Evolutionary conservation across 2,888 invertebrate genomes (phyloP).

Genomic region (Acrocera orbiculus): DNA sequence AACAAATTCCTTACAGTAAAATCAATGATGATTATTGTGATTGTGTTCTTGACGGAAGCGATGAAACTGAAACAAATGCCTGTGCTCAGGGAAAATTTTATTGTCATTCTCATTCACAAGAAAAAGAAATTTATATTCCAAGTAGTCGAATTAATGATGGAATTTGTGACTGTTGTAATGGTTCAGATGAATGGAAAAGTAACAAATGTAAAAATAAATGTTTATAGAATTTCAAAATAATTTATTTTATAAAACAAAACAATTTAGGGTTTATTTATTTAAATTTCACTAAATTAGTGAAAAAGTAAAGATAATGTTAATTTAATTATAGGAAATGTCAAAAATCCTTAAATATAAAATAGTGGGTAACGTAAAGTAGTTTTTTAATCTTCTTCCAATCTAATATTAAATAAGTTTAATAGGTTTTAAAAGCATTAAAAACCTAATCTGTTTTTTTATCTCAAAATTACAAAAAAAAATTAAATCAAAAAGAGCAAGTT

Average conservation of each 20-base stretch:
- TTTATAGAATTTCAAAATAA: neutral
- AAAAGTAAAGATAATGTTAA: no score
- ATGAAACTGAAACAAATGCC: conserved; percentile 75
- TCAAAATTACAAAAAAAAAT: no score
- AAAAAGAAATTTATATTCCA: conserved; percentile 35
- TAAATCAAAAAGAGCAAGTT: no score
- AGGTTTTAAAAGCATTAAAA: neutral
- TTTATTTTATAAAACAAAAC: no score
- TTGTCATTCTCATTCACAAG: conserved; percentile 26
- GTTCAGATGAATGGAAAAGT: conserved; percentile 61
- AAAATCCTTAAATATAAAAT: no score
- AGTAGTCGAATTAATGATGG: conserved; percentile 83
- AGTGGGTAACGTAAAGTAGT: no score
- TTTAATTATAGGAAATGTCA: no score
- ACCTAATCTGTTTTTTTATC: conserved; percentile 1
- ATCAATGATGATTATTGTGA: conserved; percentile 80
- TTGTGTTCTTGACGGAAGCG: conserved; percentile 54
- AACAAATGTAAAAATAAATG: neutral
- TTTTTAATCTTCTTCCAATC: no score
- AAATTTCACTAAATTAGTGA: no score
- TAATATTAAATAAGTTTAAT: no score
- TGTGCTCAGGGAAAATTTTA: conserved; percentile 71
- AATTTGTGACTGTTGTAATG: conserved; percentile 86
- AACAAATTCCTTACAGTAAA: conserved; percentile 35
- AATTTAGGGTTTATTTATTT: no score